Conservation (phyloP, 2,797 vertebrate genomes). For the Odontamblyopus lacepedii region DNA sequence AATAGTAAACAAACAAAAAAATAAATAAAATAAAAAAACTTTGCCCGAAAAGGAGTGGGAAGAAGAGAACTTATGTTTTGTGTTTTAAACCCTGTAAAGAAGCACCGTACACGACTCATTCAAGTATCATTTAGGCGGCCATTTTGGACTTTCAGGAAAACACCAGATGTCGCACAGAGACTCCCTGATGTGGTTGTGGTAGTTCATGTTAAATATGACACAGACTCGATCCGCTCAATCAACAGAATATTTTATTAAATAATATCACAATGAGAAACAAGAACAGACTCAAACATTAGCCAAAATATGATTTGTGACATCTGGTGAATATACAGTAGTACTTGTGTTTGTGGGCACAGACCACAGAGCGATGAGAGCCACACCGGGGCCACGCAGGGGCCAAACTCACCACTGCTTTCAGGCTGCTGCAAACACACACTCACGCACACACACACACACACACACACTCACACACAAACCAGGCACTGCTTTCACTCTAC, state of each 20-base stretch:
- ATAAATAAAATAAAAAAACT: no score
- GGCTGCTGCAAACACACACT: not conserved
- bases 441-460: no score
- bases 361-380: constrained; percentile 35
- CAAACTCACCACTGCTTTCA: not conserved
- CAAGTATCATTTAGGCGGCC: not conserved
- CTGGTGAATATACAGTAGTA: constrained; percentile 18
- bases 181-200: no score
- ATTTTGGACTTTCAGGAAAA: not conserved
- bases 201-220: not conserved
- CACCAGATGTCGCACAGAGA: no score
- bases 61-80: no score
- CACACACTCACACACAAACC: not conserved
- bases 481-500: no score
- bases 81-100: no score
- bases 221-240: constrained; percentile 28
- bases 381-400: constrained; percentile 7
- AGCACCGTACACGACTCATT: no score
- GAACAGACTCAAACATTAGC: constrained; percentile 24
- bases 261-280: constrained; percentile 47
- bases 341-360: constrained; percentile 33
- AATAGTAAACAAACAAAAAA: no score
- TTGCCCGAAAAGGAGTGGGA: no score
- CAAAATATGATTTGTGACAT: constrained; percentile 37
- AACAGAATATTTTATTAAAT: constrained; percentile 71